Evolutionary conservation across 2,888 invertebrate genomes (phyloP).

Genomic region (Emmelina monodactyla): DNA sequence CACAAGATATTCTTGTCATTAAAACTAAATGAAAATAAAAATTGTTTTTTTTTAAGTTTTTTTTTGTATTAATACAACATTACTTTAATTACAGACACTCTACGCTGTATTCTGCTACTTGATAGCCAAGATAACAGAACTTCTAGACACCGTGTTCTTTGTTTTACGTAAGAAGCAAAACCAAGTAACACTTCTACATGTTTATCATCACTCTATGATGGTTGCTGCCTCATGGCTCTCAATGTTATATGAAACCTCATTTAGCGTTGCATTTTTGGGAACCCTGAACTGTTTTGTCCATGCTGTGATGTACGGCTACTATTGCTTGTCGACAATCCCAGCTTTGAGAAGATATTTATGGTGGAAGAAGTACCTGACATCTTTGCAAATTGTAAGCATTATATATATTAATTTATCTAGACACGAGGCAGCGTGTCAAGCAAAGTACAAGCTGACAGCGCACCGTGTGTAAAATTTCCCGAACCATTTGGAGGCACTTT

Average conservation of each 20-base stretch:
- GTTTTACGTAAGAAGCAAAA: slow-evolving; percentile 74
- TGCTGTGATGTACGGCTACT: slow-evolving; percentile 79
- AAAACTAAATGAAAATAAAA: too few relatives aligned
- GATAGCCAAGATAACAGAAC: slow-evolving; percentile 73
- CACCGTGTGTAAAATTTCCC: too few relatives aligned
- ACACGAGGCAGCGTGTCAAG: too few relatives aligned
- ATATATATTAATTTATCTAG: slow-evolving; percentile 15
- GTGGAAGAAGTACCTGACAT: slow-evolving; percentile 83
- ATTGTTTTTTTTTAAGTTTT: too few relatives aligned
- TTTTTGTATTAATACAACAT: neutral
- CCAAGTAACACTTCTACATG: slow-evolving; percentile 83
- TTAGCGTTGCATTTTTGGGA: slow-evolving; percentile 72
- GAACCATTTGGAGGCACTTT: too few relatives aligned
- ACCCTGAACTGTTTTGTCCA: slow-evolving; percentile 73
- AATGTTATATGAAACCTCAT: slow-evolving; percentile 71
- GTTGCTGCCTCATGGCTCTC: slow-evolving; percentile 74
- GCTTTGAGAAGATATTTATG: slow-evolving; percentile 72
- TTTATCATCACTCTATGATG: slow-evolving; percentile 80
- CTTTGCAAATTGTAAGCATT: slow-evolving; percentile 70
- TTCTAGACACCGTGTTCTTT: slow-evolving; percentile 82
- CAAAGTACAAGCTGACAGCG: too few relatives aligned
- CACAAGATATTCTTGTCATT: too few relatives aligned
- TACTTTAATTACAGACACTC: slow-evolving; percentile 11
- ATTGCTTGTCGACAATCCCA: slow-evolving; percentile 74
- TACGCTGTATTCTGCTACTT: slow-evolving; percentile 66